Conservation (phyloP, 2,113 vertebrate species). For the Phyllopteryx taeniolatus region DNA sequence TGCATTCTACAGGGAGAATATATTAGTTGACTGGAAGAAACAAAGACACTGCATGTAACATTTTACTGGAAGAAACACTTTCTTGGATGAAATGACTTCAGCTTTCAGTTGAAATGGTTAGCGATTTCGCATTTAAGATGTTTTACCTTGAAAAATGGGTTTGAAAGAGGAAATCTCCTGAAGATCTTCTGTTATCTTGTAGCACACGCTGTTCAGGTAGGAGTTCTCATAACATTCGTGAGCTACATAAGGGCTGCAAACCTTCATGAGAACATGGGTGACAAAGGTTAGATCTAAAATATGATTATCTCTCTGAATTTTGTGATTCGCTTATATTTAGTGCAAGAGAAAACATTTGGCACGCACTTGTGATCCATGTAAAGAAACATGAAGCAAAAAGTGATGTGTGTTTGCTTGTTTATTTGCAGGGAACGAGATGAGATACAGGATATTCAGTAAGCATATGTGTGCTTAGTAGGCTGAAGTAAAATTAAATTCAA, state of each 20-base stretch:
- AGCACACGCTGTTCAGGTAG: constrained; percentile 79
- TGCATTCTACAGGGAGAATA: constrained; percentile 68
- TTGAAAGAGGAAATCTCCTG: constrained; percentile 21
- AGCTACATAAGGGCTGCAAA: constrained; percentile 74
- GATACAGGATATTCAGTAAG: neutral
- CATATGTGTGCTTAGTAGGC: neutral
- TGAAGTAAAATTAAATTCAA: neutral
- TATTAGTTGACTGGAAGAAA: neutral
- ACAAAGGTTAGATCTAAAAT: neutral
- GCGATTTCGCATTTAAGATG: neutral
- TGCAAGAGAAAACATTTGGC: neutral
- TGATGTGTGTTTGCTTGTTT: neutral
- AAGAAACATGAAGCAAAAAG: neutral
- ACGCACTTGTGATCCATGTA: neutral
- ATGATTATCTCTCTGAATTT: neutral
- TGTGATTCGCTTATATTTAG: neutral
- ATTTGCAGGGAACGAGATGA: neutral
- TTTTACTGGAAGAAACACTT: neutral
- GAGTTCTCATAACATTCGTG: constrained; percentile 75
- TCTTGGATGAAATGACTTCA: neutral
- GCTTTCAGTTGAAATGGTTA: too few relatives aligned
- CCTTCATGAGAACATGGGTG: constrained; percentile 48
- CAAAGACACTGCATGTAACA: neutral
- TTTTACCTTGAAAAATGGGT: constrained; percentile 74
- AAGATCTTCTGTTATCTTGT: constrained; percentile 54